Base-by-base conservation (phyloP, 2,113 vertebrate genomes). In the Alosa alosa region DNA sequence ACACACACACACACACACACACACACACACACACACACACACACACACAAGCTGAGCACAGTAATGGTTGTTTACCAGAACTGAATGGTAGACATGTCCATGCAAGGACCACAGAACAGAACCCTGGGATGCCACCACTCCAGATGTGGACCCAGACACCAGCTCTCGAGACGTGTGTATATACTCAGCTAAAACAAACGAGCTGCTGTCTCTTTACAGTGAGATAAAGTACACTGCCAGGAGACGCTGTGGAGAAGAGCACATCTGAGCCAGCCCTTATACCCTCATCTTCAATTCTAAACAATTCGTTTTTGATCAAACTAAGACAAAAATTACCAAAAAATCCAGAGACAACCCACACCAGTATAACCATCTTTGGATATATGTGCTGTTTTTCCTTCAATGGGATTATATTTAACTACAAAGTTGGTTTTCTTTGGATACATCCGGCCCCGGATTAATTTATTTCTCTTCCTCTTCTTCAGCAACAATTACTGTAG, bases 171-270 rank as follows among this genome's bases (percentile, higher is more conserved):
- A 78, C 31, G 72, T 39, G 72, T 78, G 72, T 78, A 36, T 78
- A 78, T 78, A 78, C 72, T 39, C 72, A 78, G 72, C 72, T 36
- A 13, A 78, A 78, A 78, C 72, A 78, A 39, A 78, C 5, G 25
- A 3, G n/a, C n/a, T 4, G n/a, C 13, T 3, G 64, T 25, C 4
- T 25, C 64, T 72, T 31, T 25, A 4, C 25, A 72, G 8, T 31
- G 8, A 72, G n/a, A 36, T 36, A 11, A 31, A 72, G 25, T 13
- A 31, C 7, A 13, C 64, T 31, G 64, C n/a, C 8, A 36, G 10
- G n/a, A 13, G 25, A 36, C n/a, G 31, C 2, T 18, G 2, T 4
- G 10, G 36, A 78, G 72, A 15, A 78, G 15, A 7, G 31, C 36
- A 78, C 72, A 78, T 78, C 72, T 11, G 13, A 78, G 15, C 36